Conservation (phyloP, 2,888 invertebrate species). For the Ligdia adustata region DNA sequence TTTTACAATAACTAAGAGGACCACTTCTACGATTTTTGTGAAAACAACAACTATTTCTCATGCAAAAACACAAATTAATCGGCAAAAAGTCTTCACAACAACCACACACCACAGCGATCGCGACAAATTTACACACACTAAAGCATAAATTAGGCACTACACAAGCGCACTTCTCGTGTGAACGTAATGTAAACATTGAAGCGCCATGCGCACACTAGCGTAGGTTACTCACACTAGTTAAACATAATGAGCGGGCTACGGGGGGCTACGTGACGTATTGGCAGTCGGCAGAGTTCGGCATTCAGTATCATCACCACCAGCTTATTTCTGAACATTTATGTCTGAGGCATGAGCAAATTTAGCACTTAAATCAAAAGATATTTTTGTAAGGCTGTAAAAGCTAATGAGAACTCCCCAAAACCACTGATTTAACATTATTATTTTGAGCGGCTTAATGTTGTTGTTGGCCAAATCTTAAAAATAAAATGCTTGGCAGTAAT, state of each 20-base stretch:
- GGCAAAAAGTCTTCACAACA: slow-evolving; percentile 42
- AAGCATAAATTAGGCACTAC: slow-evolving; percentile 11
- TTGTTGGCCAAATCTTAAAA: too few relatives aligned
- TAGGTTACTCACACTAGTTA: too few relatives aligned
- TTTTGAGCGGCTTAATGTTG: too few relatives aligned
- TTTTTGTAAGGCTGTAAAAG: too few relatives aligned
- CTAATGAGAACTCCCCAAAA: too few relatives aligned
- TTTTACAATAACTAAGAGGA: slow-evolving; percentile 10
- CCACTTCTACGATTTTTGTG: slow-evolving; percentile 15
- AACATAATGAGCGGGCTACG: background rate
- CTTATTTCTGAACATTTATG: too few relatives aligned
- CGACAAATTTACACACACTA: slow-evolving; percentile 51
- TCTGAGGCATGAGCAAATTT: too few relatives aligned
- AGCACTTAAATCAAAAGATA: too few relatives aligned
- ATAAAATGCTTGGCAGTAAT: too few relatives aligned
- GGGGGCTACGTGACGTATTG: slow-evolving; percentile 17
- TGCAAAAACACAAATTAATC: slow-evolving; percentile 37
- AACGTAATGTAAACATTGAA: slow-evolving; percentile 28
- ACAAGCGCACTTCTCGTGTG: slow-evolving; percentile 23
- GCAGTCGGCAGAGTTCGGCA: background rate
- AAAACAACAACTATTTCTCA: slow-evolving; percentile 33
- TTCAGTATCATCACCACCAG: background rate
- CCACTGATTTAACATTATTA: too few relatives aligned
- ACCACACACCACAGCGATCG: slow-evolving; percentile 52
- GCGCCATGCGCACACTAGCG: slow-evolving; percentile 3